Evolutionary conservation across 2,113 vertebrate genomes (phyloP).

Genomic region (Myxocyprinus asiaticus): DNA sequence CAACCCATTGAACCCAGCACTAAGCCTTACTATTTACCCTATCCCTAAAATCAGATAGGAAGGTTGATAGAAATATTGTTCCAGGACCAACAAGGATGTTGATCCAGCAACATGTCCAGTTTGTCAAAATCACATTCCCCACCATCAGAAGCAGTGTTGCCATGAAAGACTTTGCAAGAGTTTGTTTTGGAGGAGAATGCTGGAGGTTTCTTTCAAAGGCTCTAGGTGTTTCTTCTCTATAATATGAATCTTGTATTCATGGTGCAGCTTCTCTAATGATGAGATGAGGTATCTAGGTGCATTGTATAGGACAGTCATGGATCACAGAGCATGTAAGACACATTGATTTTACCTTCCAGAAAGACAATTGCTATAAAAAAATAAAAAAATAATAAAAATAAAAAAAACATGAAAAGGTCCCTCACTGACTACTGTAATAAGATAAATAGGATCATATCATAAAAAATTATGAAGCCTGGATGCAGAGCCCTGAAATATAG

Average conservation of each 20-base stretch:
- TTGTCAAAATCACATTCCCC: too few relatives aligned
- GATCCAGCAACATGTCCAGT: too few relatives aligned
- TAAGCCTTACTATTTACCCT: too few relatives aligned
- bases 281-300: not conserved
- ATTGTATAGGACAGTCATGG: not conserved
- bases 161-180: too few relatives aligned
- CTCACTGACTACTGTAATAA: not conserved
- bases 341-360: constrained; percentile 9
- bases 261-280: not conserved
- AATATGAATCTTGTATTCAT: not conserved
- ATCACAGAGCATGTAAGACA: not conserved
- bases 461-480: not conserved
- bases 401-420: not conserved
- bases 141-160: too few relatives aligned
- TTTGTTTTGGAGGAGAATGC: too few relatives aligned
- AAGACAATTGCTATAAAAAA: not conserved
- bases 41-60: too few relatives aligned
- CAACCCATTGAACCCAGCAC: too few relatives aligned
- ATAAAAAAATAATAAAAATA: too few relatives aligned
- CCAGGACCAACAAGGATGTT: too few relatives aligned
- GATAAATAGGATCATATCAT: constrained; percentile 7
- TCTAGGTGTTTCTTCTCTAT: not conserved
- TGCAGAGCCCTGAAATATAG: not conserved
- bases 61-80: too few relatives aligned
- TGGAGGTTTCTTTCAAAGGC: too few relatives aligned